These are phyloP conservation scores for Chouioia cunea DNA, from an alignment of 2,888 invertebrate genomes.

Conservation along the genomic window DNA sequence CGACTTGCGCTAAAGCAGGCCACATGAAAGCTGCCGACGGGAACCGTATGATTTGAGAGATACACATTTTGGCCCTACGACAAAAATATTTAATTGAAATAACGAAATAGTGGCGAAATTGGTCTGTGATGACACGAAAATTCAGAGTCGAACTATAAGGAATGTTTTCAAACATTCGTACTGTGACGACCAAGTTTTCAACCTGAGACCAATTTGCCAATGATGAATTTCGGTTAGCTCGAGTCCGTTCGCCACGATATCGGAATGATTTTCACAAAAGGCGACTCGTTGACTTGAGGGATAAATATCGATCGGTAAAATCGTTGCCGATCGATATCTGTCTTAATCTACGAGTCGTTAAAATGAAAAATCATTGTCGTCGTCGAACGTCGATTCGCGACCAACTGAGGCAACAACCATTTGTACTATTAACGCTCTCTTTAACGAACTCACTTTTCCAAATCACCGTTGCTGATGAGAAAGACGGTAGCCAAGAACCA, in stretches of 20 bases:
- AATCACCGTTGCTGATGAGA: constrained; percentile 60
- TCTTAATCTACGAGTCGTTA: background rate
- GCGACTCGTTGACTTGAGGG: constrained; percentile 8
- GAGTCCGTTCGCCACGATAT: constrained; percentile 52
- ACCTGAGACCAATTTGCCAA: constrained; percentile 63
- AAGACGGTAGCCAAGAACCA: constrained; percentile 66
- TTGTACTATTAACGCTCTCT: too few species aligned
- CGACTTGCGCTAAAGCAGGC: constrained; percentile 57
- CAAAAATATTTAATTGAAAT: constrained; percentile 15
- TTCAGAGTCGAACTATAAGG: too few species aligned
- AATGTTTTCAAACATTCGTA: constrained; percentile 48
- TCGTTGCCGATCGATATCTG: constrained; percentile 15
- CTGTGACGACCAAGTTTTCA: constrained; percentile 66
- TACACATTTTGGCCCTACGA: constrained; percentile 61
- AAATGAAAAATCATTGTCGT: background rate
- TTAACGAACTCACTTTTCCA: constrained; percentile 61
- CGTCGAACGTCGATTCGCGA: constrained; percentile 57
- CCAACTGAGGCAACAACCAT: constrained; percentile 60
- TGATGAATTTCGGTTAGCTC: constrained; percentile 65
- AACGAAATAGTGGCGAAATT: constrained; percentile 6
- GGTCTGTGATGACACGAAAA: constrained; percentile 62
- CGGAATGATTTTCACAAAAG: constrained; percentile 1
- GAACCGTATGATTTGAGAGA: constrained; percentile 61
- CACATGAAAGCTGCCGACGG: constrained; percentile 63
- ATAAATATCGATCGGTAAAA: constrained; percentile 23